Base-by-base conservation (phyloP, 92 coral and sea anemone species). In the Bergia sp. region DNA sequence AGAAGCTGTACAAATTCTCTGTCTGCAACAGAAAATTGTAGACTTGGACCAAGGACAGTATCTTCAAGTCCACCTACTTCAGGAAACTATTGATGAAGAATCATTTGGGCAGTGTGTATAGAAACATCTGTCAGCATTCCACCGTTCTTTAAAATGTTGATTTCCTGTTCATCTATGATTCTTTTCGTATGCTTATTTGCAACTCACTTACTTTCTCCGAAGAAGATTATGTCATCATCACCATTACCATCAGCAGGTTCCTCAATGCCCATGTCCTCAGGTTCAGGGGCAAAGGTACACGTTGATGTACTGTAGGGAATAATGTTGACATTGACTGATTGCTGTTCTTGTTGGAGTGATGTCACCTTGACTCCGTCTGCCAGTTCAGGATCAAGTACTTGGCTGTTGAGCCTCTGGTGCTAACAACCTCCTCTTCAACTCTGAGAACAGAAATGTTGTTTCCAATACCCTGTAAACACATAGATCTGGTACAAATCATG, bases 1-100 rank as follows among this genome's bases (percentile, higher is more conserved):
- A 90, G 61, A 20, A 90, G 61, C 79, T 86, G 90, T 37, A 73
- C 85, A 79, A 90, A 90, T 18, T 90, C 82, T 69, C 74, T 69
- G 29, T 69, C 38, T 42, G 87, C 93, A 41, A 57, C 66, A 20
- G 76, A 77, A 58, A 90, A 85, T 21, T 88, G 79, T 79, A 76
- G 85, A 13, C 77, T 85, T 23, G 89, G 84, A 38, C 90, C 93
- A 11, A 90, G 66, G 36, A 76, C 87, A 23, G 91, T 61, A 73
- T 89, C 91, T 38, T 89, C 87, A 2, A 89, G 76, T 57, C 87
- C 77, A 23, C 39, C 87, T 23, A 82, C n/a, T 10, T 9, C 45
- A 23, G 89, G 83, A n/a, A 57, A 74, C 73, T 86, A 82, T 10
- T 43, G 61, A 42, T 86, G 71, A 9, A 86, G 83, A 2, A 76